Percentiles rank a stretch among this genome's conserved stretches.
These are phyloP conservation scores for Ptychochromis oligacanthus DNA, from an alignment of 2,113 vertebrate species.

Conservation along the genomic window DNA sequence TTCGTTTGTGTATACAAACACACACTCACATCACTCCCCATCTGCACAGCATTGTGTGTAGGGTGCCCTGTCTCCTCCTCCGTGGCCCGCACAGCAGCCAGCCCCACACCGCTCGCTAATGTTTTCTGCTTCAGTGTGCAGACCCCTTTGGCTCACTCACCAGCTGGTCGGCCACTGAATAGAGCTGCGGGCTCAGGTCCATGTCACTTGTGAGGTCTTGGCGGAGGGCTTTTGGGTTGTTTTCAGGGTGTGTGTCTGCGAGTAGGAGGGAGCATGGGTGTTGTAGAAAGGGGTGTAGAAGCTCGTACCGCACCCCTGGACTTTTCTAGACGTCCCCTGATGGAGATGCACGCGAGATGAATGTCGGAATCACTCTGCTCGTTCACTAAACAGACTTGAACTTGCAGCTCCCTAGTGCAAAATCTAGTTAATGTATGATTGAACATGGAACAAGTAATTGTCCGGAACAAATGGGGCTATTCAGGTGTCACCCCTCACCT, in stretches of 20 bases:
- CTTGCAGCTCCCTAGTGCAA: neutral
- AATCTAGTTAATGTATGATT: neutral
- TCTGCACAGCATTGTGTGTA: slow-evolving; percentile 38
- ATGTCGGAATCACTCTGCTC: neutral
- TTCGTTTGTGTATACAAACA: slow-evolving; percentile 34
- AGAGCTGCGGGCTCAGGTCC: slow-evolving; percentile 89
- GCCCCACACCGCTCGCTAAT: slow-evolving; percentile 76
- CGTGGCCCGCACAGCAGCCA: slow-evolving; percentile 58
- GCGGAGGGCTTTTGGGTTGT: slow-evolving; percentile 82
- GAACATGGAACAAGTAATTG: neutral
- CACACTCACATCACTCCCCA: slow-evolving; percentile 41
- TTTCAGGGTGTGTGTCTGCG: neutral
- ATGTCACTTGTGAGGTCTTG: slow-evolving; percentile 99
- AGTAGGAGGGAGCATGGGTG: slow-evolving; percentile 65
- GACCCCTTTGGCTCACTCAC: slow-evolving; percentile 93
- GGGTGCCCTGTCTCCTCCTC: slow-evolving; percentile 51
- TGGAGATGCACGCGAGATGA: neutral
- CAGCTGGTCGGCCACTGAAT: slow-evolving; percentile 96
- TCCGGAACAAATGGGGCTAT: neutral
- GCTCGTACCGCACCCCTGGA: rapidly evolving
- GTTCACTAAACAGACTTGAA: neutral
- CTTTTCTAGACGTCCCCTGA: neutral
- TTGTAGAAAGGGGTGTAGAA: slow-evolving; percentile 2
- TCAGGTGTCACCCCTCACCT: neutral
- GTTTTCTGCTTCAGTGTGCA: slow-evolving; percentile 87